Conservation (phyloP, 1,140 invertebrate genomes). For the Rhynchophorus ferrugineus region DNA sequence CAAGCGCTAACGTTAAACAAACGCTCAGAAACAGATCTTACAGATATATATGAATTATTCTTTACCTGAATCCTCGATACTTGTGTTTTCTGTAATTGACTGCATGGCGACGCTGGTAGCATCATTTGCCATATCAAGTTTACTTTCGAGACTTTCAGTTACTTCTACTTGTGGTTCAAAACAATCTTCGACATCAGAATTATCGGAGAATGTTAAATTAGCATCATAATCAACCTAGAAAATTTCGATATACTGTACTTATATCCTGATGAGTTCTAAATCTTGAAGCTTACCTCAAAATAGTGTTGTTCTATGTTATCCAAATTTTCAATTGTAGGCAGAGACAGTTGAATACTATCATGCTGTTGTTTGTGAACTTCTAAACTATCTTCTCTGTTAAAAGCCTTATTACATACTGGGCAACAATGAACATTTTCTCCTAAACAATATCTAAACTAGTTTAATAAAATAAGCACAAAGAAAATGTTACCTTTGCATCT, state of each 20-base stretch:
- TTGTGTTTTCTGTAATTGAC: background rate
- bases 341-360: conserved; percentile 27
- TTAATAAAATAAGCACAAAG: background rate
- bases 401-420: conserved; percentile 43
- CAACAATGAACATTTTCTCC: conserved; percentile 41
- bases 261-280: no score
- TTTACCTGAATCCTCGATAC: conserved; percentile 11
- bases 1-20: no score
- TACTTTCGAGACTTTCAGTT: conserved; percentile 30
- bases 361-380: conserved; percentile 36
- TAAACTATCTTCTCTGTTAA: conserved; percentile 35
- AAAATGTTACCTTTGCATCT: conserved; percentile 32
- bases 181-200: conserved; percentile 30
- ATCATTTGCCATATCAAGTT: conserved; percentile 20
- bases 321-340: conserved; percentile 37
- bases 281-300: conserved; percentile 15
- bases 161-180: conserved; percentile 36
- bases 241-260: background rate
- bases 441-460: conserved; percentile 8
- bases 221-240: conserved; percentile 34
- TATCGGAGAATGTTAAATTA: conserved; percentile 23
- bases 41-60: no score
- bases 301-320: conserved; percentile 38
- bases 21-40: no score
- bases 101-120: background rate